phyloP scores from a whole-genome alignment of 2,888 invertebrate genomes.

The Cremastobaeus sp. region DNA sequence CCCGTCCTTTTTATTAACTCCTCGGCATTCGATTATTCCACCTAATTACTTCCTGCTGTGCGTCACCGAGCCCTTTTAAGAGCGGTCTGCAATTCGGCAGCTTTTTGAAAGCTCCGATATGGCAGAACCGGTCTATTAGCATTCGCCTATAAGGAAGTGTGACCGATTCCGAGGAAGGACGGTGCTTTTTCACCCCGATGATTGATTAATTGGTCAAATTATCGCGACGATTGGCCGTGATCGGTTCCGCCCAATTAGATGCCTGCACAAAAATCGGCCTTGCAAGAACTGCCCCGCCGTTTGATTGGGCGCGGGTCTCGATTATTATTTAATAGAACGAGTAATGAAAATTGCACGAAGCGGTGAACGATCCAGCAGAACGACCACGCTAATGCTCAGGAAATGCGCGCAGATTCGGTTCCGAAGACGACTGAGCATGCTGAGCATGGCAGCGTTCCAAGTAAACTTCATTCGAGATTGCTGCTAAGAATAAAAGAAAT shows the following conservation, averaged over 20 bases:
- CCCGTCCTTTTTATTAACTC: slow-evolving; percentile 29
- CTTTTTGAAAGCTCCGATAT: slow-evolving; percentile 1
- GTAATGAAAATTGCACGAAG: too few relatives aligned
- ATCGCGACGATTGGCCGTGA: too few relatives aligned
- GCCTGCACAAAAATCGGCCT: too few relatives aligned
- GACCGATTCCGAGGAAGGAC: not conserved
- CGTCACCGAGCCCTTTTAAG: slow-evolving; percentile 52
- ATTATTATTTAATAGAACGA: too few relatives aligned
- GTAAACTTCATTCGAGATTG: not conserved
- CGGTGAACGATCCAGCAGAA: too few relatives aligned
- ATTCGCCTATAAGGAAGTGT: slow-evolving; percentile 5
- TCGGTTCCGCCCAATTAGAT: too few relatives aligned
- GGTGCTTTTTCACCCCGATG: not conserved
- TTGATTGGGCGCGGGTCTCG: too few relatives aligned
- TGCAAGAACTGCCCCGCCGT: too few relatives aligned
- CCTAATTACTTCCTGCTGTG: slow-evolving; percentile 58
- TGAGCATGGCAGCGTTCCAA: slow-evolving; percentile 18
- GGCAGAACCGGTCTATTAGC: not conserved
- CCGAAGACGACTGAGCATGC: too few relatives aligned
- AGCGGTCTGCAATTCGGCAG: slow-evolving; percentile 24
- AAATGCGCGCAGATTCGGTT: too few relatives aligned
- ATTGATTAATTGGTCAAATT: not conserved
- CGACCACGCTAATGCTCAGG: too few relatives aligned
- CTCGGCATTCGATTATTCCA: slow-evolving; percentile 46
- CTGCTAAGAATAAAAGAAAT: slow-evolving; percentile 18